These are phyloP conservation scores for Aradophagus sp. DNA, from an alignment of 1,140 invertebrate genomes.

Conservation along the genomic window DNA sequence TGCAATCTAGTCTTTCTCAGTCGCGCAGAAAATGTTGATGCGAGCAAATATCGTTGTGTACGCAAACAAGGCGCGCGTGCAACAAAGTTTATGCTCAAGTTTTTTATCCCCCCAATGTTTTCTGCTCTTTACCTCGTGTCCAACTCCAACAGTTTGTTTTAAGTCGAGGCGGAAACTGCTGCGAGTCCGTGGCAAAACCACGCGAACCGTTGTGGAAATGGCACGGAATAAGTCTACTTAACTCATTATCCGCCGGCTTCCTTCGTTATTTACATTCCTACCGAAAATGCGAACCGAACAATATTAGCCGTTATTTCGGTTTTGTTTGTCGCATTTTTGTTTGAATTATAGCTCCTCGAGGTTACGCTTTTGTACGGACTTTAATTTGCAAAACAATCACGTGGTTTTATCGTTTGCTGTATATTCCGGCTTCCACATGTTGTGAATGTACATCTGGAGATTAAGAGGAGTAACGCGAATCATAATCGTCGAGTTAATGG, in stretches of 20 bases:
- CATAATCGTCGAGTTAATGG: constrained; percentile 2
- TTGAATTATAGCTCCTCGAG: constrained; percentile 13
- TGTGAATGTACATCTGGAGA: constrained; percentile 2
- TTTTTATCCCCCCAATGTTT: constrained; percentile 48
- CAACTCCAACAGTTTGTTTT: constrained; percentile 50
- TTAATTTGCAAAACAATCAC: constrained; percentile 32
- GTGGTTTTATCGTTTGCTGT: constrained; percentile 14
- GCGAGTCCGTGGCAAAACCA: constrained; percentile 40
- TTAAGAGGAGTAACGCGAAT: constrained; percentile 3
- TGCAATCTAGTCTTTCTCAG: constrained; percentile 40
- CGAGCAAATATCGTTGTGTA: constrained; percentile 28
- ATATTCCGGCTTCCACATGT: constrained; percentile 8
- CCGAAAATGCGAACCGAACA: constrained; percentile 27
- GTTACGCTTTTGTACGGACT: too few species aligned
- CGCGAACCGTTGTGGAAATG: constrained; percentile 41
- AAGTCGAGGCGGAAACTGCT: constrained; percentile 39
- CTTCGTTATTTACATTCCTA: constrained; percentile 37
- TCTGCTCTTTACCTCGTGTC: constrained; percentile 47
- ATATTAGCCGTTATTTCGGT: constrained; percentile 15
- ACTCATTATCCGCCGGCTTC: constrained; percentile 40
- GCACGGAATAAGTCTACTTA: constrained; percentile 50
- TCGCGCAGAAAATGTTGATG: constrained; percentile 38
- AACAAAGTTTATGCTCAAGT: constrained; percentile 48
- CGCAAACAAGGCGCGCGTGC: constrained; percentile 35
- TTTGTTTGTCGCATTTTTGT: constrained; percentile 12